Conservation (phyloP, 2,113 vertebrate species). For the Poeciliopsis turrubarensis region DNA sequence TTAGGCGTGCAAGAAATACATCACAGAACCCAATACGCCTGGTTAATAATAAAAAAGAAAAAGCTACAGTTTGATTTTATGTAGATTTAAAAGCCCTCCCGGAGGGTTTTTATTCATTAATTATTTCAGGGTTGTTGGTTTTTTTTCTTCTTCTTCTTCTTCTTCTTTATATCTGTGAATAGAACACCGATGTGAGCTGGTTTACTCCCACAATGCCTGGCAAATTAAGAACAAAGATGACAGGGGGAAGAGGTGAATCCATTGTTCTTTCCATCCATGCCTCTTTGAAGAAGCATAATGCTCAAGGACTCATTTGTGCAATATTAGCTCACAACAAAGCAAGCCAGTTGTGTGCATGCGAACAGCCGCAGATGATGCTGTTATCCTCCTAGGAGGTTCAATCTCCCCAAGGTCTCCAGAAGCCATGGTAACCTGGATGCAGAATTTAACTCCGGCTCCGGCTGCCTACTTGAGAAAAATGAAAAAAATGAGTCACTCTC, state of each 20-base stretch:
- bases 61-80: conserved; percentile 78
- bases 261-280: conserved; percentile 45
- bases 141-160: background rate
- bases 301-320: conserved; percentile 70
- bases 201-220: conserved; percentile 61
- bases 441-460: conserved; percentile 26
- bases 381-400: conserved; percentile 14
- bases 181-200: conserved; percentile 57
- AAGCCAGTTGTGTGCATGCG: conserved; percentile 18
- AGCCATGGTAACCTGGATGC: conserved; percentile 33
- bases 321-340: conserved; percentile 54
- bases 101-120: conserved; percentile 72
- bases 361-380: conserved; percentile 37
- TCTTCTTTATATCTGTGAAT: conserved; percentile 61
- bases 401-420: conserved; percentile 20
- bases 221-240: conserved; percentile 74
- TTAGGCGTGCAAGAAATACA: conserved; percentile 79
- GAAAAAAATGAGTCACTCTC: conserved; percentile 21
- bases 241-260: conserved; percentile 59
- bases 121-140: conserved; percentile 55
- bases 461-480: conserved; percentile 2
- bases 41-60: conserved; percentile 72
- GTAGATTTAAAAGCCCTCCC: conserved; percentile 77
- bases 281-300: conserved; percentile 63
- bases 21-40: conserved; percentile 77